Conservation (phyloP, 2,797 vertebrate species). For the Smutsia temminckii region DNA sequence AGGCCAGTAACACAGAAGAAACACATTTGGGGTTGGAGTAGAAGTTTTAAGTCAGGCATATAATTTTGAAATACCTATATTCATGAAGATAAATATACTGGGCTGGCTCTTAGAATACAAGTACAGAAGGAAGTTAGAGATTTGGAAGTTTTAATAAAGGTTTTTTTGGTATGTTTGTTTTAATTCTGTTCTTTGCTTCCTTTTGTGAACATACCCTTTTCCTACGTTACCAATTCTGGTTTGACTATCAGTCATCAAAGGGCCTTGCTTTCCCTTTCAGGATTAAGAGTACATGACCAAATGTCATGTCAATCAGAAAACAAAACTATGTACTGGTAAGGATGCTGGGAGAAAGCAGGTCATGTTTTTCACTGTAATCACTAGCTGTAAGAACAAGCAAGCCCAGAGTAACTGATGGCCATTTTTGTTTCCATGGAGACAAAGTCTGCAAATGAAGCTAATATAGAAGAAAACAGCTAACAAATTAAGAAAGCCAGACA, state of each 20-base stretch:
- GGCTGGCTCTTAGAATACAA: background rate
- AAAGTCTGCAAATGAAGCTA: background rate
- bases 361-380: background rate
- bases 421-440: background rate
- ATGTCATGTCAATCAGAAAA: background rate
- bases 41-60: background rate
- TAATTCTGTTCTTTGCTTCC: background rate
- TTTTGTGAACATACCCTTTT: background rate
- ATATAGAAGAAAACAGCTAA: background rate
- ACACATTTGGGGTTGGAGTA: background rate
- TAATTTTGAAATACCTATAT: conserved; percentile 25
- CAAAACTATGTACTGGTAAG: background rate
- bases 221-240: background rate
- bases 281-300: background rate
- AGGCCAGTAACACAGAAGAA: background rate
- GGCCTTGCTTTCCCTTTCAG: background rate
- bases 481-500: background rate
- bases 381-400: background rate
- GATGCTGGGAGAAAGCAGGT: background rate
- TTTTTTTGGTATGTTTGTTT: background rate
- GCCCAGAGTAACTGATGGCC: background rate
- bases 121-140: background rate
- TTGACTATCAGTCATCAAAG: background rate
- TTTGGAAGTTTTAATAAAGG: background rate
- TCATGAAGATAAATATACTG: background rate